Evolutionary conservation across 2,888 invertebrate genomes (phyloP).

Genomic region (Nomada lathburiana): DNA sequence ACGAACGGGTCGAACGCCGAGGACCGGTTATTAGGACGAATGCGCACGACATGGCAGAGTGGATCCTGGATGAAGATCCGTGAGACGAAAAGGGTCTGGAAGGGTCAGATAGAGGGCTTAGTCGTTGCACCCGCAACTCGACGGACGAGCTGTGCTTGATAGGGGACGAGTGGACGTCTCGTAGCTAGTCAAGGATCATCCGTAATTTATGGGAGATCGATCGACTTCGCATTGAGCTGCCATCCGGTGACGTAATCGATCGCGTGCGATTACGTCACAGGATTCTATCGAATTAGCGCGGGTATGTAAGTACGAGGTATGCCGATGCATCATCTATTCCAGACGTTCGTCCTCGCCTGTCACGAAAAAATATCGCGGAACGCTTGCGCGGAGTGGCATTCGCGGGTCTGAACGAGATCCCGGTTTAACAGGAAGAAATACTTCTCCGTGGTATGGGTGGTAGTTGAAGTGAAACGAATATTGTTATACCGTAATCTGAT

Average conservation of each 20-base stretch:
- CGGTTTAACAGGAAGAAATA: neutral
- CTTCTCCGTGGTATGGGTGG: too few relatives aligned
- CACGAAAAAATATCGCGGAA: conserved; percentile 26
- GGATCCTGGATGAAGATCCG: conserved; percentile 63
- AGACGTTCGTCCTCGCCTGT: conserved; percentile 34
- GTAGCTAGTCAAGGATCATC: conserved; percentile 65
- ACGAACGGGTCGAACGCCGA: conserved; percentile 25
- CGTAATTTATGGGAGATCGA: conserved; percentile 71
- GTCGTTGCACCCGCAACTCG: conserved; percentile 61
- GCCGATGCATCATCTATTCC: conserved; percentile 27
- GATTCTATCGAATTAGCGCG: conserved; percentile 58
- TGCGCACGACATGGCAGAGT: conserved; percentile 62
- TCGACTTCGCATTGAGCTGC: conserved; percentile 65
- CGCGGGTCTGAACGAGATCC: conserved; percentile 21
- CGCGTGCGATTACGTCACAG: conserved; percentile 63
- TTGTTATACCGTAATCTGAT: too few relatives aligned
- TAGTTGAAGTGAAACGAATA: too few relatives aligned
- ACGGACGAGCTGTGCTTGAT: conserved; percentile 58
- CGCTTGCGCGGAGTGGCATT: conserved; percentile 5
- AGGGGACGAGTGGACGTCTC: conserved; percentile 69
- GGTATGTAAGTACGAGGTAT: conserved; percentile 30
- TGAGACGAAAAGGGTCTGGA: conserved; percentile 62
- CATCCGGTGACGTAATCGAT: conserved; percentile 67
- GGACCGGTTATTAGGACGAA: conserved; percentile 50
- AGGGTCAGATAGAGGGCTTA: conserved; percentile 67